Percentiles rank a stretch among this genome's conserved stretches.
phyloP scores from a whole-genome alignment of 2,888 invertebrate genomes.

The Elgonia sp. region DNA sequence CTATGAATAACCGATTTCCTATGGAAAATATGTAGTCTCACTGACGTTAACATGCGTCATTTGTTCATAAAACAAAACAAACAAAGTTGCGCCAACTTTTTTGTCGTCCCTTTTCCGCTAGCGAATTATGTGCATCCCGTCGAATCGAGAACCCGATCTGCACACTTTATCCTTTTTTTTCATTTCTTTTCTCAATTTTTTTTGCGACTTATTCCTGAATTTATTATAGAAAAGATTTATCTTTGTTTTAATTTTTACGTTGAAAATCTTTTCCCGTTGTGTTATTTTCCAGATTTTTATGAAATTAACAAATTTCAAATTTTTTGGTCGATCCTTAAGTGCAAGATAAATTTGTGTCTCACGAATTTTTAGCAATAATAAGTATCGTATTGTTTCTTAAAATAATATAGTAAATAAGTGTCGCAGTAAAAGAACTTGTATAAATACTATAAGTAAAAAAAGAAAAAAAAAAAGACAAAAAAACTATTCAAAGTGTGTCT shows the following conservation, averaged over 20 bases:
- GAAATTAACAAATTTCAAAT: background rate
- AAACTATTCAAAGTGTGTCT: conserved; percentile 62
- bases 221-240: background rate
- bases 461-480: background rate
- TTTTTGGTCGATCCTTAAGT: background rate
- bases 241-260: background rate
- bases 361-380: conserved; percentile 65
- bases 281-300: background rate
- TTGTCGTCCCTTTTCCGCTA: conserved; percentile 19
- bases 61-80: conserved; percentile 53
- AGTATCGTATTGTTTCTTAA: conserved; percentile 54
- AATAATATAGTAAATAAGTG: conserved; percentile 64
- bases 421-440: conserved; percentile 75
- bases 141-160: conserved; percentile 15
- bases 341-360: conserved; percentile 14
- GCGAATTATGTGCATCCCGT: conserved; percentile 16
- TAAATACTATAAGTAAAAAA: conserved; percentile 66
- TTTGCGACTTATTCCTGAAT: background rate
- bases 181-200: background rate
- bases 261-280: background rate
- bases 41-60: conserved; percentile 59
- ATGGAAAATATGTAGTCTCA: conserved; percentile 72
- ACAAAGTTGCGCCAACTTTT: conserved; percentile 27
- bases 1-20: conserved; percentile 70
- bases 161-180: background rate